Conservation (phyloP, 2,113 vertebrate species). For the Gambusia holbrooki region DNA sequence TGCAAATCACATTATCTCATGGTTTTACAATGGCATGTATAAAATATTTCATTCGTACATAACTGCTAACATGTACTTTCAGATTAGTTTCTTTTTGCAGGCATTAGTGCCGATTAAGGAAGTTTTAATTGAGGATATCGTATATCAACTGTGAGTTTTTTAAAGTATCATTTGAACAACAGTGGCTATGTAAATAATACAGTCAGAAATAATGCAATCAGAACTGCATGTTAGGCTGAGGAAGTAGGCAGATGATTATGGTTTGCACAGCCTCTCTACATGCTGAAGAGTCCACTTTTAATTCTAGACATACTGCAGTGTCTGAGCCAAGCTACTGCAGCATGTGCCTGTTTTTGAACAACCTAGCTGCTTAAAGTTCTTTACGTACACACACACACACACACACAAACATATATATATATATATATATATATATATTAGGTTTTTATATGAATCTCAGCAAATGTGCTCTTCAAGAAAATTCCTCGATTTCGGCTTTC, state of each 20-base stretch:
- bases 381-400: not conserved
- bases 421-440: not conserved
- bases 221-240: slow-evolving; percentile 1
- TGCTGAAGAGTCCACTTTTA: not conserved
- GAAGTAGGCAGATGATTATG: not conserved
- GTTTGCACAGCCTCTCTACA: not conserved
- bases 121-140: too few species aligned
- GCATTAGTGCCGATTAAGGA: too few species aligned
- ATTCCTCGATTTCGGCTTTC: slow-evolving; percentile 80
- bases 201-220: not conserved
- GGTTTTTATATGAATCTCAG: not conserved
- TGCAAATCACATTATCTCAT: slow-evolving; percentile 21
- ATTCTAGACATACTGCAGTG: not conserved
- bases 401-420: not conserved
- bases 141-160: too few species aligned
- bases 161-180: too few species aligned
- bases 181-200: not conserved
- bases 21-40: not conserved
- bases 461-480: slow-evolving; percentile 75
- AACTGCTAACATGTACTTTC: slow-evolving; percentile 25
- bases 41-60: slow-evolving; percentile 14
- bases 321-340: not conserved
- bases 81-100: not conserved
- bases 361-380: not conserved
- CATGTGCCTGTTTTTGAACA: not conserved